Conservation (phyloP, 2,888 invertebrate species). For the Cerceris rybyensis region DNA sequence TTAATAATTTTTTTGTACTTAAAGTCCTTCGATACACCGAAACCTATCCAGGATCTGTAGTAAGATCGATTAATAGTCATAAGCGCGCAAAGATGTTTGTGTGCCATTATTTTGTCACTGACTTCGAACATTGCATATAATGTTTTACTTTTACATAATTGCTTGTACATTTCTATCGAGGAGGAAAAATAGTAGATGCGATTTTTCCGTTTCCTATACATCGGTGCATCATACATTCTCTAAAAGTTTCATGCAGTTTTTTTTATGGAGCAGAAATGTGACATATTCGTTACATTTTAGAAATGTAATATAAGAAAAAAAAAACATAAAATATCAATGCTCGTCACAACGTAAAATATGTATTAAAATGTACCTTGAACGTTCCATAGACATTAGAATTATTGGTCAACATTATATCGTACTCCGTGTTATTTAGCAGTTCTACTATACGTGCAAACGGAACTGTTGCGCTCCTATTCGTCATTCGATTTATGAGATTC, state of each 20-base stretch:
- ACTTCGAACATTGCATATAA: slow-evolving; percentile 50
- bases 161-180: slow-evolving; percentile 25
- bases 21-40: slow-evolving; percentile 47
- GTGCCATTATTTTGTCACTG: slow-evolving; percentile 43
- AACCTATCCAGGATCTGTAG: slow-evolving; percentile 49
- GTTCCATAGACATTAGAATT: slow-evolving; percentile 40
- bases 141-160: slow-evolving; percentile 16
- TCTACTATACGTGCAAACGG: slow-evolving; percentile 53
- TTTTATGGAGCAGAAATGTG: too few species aligned
- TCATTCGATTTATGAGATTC: slow-evolving; percentile 60
- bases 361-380: slow-evolving; percentile 33
- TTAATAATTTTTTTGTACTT: slow-evolving; percentile 52
- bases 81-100: slow-evolving; percentile 35
- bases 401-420: slow-evolving; percentile 30
- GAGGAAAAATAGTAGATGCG: background rate
- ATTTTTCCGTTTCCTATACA: background rate
- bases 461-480: slow-evolving; percentile 37
- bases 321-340: background rate
- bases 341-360: background rate
- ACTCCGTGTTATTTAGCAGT: slow-evolving; percentile 53
- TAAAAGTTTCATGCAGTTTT: background rate
- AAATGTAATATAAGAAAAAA: too few species aligned
- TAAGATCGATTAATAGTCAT: slow-evolving; percentile 17
- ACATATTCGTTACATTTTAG: too few species aligned
- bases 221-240: background rate